phyloP scores from a whole-genome alignment of 1,140 invertebrate genomes.

The Drosophila setifemur region DNA sequence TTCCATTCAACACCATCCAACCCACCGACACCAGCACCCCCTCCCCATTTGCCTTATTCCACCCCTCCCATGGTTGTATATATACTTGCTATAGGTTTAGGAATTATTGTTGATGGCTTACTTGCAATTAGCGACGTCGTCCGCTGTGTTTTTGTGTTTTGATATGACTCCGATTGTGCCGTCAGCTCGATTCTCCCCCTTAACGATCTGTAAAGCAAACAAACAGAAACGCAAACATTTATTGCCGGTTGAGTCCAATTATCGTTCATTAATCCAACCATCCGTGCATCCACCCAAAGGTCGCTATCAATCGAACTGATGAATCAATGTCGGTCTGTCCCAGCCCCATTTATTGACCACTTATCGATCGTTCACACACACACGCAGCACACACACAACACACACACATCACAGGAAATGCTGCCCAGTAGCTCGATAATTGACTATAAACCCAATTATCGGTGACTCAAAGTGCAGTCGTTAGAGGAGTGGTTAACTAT shows the following conservation, averaged over 20 bases:
- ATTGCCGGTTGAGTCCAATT: conserved; percentile 13
- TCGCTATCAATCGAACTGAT: conserved; percentile 17
- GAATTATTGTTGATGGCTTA: conserved; percentile 42
- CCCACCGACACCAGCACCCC: neutral
- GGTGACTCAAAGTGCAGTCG: too few relatives aligned
- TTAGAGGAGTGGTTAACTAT: too few relatives aligned
- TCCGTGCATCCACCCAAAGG: conserved; percentile 5
- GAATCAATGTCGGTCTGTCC: conserved; percentile 22
- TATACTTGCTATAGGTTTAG: conserved; percentile 28
- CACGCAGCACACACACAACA: neutral
- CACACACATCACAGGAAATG: neutral
- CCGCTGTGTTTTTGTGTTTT: conserved; percentile 10
- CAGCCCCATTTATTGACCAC: conserved; percentile 6
- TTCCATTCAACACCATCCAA: conserved; percentile 1
- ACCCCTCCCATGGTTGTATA: neutral
- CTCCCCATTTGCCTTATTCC: too few relatives aligned
- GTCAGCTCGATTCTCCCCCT: conserved; percentile 16
- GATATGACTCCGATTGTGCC: conserved; percentile 26
- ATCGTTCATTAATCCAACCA: conserved; percentile 18
- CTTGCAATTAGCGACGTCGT: conserved; percentile 37
- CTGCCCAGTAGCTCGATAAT: neutral
- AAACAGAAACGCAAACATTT: conserved; percentile 18
- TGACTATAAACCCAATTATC: neutral
- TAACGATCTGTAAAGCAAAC: conserved; percentile 60
- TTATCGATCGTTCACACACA: conserved; percentile 1